Base-by-base conservation (phyloP, 2,888 invertebrate species). In the Antitype chi region DNA sequence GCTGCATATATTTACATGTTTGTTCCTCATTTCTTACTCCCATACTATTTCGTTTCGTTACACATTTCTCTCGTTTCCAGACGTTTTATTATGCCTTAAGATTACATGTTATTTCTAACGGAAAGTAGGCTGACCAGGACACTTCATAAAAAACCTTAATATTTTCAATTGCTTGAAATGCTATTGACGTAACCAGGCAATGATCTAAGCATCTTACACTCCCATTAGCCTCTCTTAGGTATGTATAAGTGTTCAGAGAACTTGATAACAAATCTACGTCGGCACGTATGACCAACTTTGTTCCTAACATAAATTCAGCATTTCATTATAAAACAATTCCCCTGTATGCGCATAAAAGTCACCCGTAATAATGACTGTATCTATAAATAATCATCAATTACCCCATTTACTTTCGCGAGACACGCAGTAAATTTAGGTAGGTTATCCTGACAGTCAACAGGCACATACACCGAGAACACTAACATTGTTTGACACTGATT, bases 81-180 rank as follows among this genome's bases (percentile, higher is more conserved):
- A 11, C 0, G 6, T 70, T 70, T 49, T 49, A 2, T 1, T 70
- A 0, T 49, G 49, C 28, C 70, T 60, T 49, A 32, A 60, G 28
- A 25, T 32, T 60, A 32, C 59, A 60, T 11, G 1, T 53, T 9
- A 70, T 70, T 59, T 70, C 70, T 0, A 70, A 5, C 0, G 59
- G 59, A 15, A 69, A 69, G 43, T 57, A 43, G 69, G 43, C 69
- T 13, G 43, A 57, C 43, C 57, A 57, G 43, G 57, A 69, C 57
- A 69, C 69, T 69, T 69, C 69, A 69, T 43, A 69, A 57, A 68
- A 68, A 20, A 68, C 38, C 5, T 55, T 55, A 68, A 68, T 38
- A 38, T 5, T 55, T 68, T 68, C 55, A 69, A 57, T 69, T 57
- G 55, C 55, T 55, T 69, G 55, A 69, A 69, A 69, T 69, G 68